These are phyloP conservation scores for Cotesia typhae DNA, from an alignment of 1,140 invertebrate species.

Conservation along the genomic window DNA sequence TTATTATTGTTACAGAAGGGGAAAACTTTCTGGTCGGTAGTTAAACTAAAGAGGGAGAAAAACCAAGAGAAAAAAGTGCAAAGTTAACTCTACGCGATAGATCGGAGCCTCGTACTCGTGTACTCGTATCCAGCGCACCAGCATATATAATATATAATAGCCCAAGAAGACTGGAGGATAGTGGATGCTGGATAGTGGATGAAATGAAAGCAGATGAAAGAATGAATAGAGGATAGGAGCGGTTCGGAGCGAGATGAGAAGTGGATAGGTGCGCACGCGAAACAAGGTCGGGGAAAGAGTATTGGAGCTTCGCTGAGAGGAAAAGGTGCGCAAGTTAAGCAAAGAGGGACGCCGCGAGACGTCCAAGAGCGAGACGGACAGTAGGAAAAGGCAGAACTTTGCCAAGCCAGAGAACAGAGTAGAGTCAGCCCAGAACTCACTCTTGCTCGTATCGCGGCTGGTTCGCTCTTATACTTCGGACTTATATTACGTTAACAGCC, in stretches of 20 bases:
- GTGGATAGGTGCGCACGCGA: slow-evolving; percentile 37
- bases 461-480: slow-evolving; percentile 48
- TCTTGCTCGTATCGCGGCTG: slow-evolving; percentile 41
- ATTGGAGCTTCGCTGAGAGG: slow-evolving; percentile 10
- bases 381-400: slow-evolving; percentile 44
- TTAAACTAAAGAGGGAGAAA: neutral
- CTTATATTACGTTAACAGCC: slow-evolving; percentile 56
- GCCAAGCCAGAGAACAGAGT: too few species aligned
- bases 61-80: neutral
- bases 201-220: slow-evolving; percentile 30
- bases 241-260: slow-evolving; percentile 34
- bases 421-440: slow-evolving; percentile 42
- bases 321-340: slow-evolving; percentile 29
- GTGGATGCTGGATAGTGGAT: slow-evolving; percentile 19
- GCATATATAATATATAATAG: too few species aligned
- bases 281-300: slow-evolving; percentile 24
- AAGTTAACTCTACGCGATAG: neutral
- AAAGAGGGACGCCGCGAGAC: slow-evolving; percentile 42
- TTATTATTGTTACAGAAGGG: too few species aligned
- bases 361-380: slow-evolving; percentile 42
- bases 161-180: too few species aligned
- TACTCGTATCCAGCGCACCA: too few species aligned
- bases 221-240: slow-evolving; percentile 32
- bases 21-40: too few species aligned
- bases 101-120: too few species aligned